Evolutionary conservation across 92 coral and sea anemone genomes (phyloP), one percentile per base, ranked within the genome.

Genomic region (Zoanthus sociatus): DNA sequence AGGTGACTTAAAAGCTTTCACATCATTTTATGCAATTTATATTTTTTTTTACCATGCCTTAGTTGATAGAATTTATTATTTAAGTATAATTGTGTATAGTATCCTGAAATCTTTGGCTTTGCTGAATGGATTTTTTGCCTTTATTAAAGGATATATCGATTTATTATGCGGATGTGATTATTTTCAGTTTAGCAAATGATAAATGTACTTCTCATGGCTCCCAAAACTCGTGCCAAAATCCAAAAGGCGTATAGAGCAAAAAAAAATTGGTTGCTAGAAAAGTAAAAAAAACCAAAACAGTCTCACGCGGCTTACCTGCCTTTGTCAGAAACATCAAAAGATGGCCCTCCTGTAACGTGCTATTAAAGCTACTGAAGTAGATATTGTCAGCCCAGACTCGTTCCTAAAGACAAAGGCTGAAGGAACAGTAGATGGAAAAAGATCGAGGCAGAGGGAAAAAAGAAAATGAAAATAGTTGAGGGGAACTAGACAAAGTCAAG

Each of bases 381-480:
- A 26, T 26, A 26, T 26, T 26, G 26, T 26, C 26, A 26, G 26
- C 0, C 26, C 0, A 26, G 26, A 26, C 26, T 26, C 26, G 0
- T 26, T 26, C 26, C 26, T 26, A 26, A 26, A 0, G 26, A 26
- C 26, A 26, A 26, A 26, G 26, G 26, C 26, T 26, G 26, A 26
- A 26, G 26, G 26, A 26, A 26, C 26, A 26, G 26, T 0, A 26
- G 26, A 26, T 26, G 92, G 92, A 88, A 85, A 21, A 71, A 84
- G 13, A 84, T 91, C 15, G 88, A 84, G 14, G 92, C 48, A 37
- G 94, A 91, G 3, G 88, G 91, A 61, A 88, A 91, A 75, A 89
- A 69, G 73, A 69, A 69, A 69, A 69, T 69, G 14, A 53, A 9
- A 9, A 13, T 53, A 6, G 8, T 2, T 1, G 15, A 54, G 4